Percentiles rank a stretch among this genome's conserved stretches.
Conservation (phyloP, 30 jellyfish, hydroid and myxozoan genomes). For the Aurelia aurita complex sp. Pacific region DNA sequence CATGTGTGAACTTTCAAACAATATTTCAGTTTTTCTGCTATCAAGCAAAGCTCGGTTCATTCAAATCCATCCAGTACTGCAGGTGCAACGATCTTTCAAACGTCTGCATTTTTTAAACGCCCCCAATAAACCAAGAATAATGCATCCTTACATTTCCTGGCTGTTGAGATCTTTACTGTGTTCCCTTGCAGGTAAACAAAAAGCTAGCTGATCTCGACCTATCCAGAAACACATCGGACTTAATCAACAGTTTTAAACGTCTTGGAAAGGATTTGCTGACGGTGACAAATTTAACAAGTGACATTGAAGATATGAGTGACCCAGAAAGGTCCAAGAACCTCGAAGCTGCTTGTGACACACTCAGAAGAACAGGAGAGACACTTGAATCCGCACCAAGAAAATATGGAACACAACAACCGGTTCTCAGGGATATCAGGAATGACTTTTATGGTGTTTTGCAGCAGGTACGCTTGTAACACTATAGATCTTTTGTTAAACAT, state of each 20-base stretch:
- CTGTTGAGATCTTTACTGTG: no score
- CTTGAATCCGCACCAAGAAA: slow-evolving; percentile 63
- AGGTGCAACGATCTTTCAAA: no score
- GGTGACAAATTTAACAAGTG: slow-evolving; percentile 73
- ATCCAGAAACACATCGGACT: slow-evolving; percentile 53
- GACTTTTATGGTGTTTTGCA: slow-evolving; percentile 64
- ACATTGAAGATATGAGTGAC: slow-evolving; percentile 75
- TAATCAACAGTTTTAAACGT: slow-evolving; percentile 61
- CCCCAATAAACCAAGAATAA: no score
- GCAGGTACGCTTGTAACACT: slow-evolving; percentile 1
- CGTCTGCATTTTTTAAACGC: no score
- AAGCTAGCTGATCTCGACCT: slow-evolving; percentile 61
- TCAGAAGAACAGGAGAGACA: slow-evolving; percentile 68
- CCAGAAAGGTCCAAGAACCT: slow-evolving; percentile 60
- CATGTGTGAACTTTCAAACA: no score
- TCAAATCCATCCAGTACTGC: no score
- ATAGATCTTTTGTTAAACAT: neutral
- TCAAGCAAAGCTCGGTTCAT: no score
- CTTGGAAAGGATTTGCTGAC: slow-evolving; percentile 74
- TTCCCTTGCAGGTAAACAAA: slow-evolving; percentile 37
- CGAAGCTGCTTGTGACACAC: slow-evolving; percentile 72
- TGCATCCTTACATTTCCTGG: no score
- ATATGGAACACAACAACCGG: slow-evolving; percentile 59
- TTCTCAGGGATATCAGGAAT: slow-evolving; percentile 52
- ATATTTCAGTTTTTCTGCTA: no score